These are phyloP conservation scores for Sipha flava DNA, from an alignment of 1,140 invertebrate species.

Conservation along the genomic window DNA sequence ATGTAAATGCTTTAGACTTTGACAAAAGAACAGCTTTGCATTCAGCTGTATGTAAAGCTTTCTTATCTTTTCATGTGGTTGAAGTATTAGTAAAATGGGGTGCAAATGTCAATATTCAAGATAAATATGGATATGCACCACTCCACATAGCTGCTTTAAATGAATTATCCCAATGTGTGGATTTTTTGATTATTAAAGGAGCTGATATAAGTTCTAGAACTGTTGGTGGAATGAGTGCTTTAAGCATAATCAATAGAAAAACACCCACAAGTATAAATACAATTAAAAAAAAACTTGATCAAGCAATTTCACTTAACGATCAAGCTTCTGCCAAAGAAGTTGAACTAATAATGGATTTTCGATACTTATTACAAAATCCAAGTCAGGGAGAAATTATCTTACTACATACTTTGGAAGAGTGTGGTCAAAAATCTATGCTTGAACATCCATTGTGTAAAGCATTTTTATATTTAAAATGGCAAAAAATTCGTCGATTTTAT, in stretches of 20 bases:
- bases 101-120: slow-evolving; percentile 73
- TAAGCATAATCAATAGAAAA: slow-evolving; percentile 72
- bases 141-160: slow-evolving; percentile 78
- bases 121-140: slow-evolving; percentile 81
- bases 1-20: slow-evolving; percentile 65
- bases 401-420: slow-evolving; percentile 70
- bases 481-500: slow-evolving; percentile 80
- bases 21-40: slow-evolving; percentile 69
- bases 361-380: slow-evolving; percentile 65
- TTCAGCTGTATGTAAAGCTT: slow-evolving; percentile 64
- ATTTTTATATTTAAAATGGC: slow-evolving; percentile 77
- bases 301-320: slow-evolving; percentile 66
- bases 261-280: slow-evolving; percentile 70
- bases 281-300: slow-evolving; percentile 65
- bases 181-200: slow-evolving; percentile 70
- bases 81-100: slow-evolving; percentile 64
- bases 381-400: slow-evolving; percentile 70
- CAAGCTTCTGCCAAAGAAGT: slow-evolving; percentile 67
- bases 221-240: slow-evolving; percentile 69
- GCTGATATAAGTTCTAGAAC: slow-evolving; percentile 75
- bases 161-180: slow-evolving; percentile 71
- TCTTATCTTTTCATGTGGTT: slow-evolving; percentile 64
- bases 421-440: slow-evolving; percentile 72
- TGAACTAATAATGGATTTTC: slow-evolving; percentile 70
- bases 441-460: slow-evolving; percentile 74